Base-by-base conservation (phyloP, 2,888 invertebrate genomes). In the Aphidoletes aphidimyza region DNA sequence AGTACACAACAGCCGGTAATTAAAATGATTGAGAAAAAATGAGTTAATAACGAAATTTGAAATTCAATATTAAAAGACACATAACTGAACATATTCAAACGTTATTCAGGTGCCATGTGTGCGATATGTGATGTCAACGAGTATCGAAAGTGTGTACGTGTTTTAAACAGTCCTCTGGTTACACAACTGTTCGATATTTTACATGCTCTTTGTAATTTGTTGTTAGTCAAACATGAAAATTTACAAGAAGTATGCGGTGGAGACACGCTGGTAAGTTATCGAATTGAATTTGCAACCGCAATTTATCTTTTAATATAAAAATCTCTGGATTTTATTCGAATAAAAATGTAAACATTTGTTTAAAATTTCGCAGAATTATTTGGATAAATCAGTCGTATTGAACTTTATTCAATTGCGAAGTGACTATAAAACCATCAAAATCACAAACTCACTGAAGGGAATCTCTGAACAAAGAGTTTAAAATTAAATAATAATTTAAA, bases 91-190 rank as follows among this genome's bases (percentile, higher is more conserved):
- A 17, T 83, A 49, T 54, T 26, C 42, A 6, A 39, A 85, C 49
- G 85, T 85, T 89, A 89, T 47, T 84, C 89, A 95, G 96, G 99
- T 85, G 98, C 98, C 0, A 97, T 99, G 96, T 95, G 97, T 89
- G 97, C 97, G 1, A 97, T 99, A 87, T 98, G 98, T 90, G 99
- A 99, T 91, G 96, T 99, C 87, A 98, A 98, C 88, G 98, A 98
- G 90, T 99, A 99, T 90, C 92, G 98, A 30, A 95, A 96, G 87
- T 96, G 96, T 88, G 95, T 94, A n/a, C 88, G 91, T 0, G 93
- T 94, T 83, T 91, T 95, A 85, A 92, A 94, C 85, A 94, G 97
- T 11, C 92, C 95, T 1, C 91, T 97, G 84, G 95, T 98, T 54
- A 94, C 93, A 81, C 94, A 95, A 85, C 91, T 98, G n/a, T 99